Conservation (phyloP, 2,888 invertebrate species). For the Lissonota sp. region DNA sequence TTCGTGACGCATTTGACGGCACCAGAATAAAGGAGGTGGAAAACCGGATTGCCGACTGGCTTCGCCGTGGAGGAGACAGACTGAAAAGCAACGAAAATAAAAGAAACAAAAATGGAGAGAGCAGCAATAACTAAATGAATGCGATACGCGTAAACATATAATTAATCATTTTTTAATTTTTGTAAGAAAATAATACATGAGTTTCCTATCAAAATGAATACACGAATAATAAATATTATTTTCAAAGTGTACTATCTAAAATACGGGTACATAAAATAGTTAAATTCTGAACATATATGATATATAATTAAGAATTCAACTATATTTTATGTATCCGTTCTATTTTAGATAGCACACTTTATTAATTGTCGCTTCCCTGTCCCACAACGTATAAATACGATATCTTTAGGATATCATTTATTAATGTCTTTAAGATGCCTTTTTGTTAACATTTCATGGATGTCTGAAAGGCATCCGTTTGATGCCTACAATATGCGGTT, state of each 20-base stretch:
- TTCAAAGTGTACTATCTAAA: neutral
- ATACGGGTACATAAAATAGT: neutral
- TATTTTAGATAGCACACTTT: neutral
- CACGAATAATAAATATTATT: neutral
- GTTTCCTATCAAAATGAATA: neutral
- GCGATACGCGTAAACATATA: neutral
- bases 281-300: neutral
- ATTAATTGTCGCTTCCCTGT: neutral
- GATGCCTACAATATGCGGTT: no score
- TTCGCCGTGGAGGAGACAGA: constrained; percentile 8
- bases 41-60: constrained; percentile 5
- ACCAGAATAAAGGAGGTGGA: neutral
- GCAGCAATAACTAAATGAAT: no score
- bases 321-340: neutral
- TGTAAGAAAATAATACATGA: no score
- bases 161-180: neutral
- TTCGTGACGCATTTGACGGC: neutral
- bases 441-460: neutral
- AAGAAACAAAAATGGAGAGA: no score
- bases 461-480: neutral
- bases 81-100: no score
- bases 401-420: neutral
- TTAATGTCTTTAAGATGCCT: constrained; percentile 3
- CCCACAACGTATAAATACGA: neutral
- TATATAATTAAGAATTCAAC: neutral